Conservation (phyloP, 2,888 invertebrate genomes). For the Melinaea marsaeus region DNA sequence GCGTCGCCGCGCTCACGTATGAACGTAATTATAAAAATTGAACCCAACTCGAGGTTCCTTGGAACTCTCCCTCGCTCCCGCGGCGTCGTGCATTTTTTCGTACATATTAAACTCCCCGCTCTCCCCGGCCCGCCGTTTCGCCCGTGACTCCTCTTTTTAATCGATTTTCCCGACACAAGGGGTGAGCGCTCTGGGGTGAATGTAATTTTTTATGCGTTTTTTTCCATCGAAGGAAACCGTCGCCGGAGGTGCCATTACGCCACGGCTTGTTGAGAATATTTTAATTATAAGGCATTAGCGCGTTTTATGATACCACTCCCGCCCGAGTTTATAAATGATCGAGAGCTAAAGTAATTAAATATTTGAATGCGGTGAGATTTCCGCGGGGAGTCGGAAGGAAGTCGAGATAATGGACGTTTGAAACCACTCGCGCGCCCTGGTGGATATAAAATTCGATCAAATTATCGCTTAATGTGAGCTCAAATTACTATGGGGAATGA, state of each 20-base stretch:
- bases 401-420: constrained; percentile 64
- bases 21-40: constrained; percentile 79
- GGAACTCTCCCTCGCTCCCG: constrained; percentile 70
- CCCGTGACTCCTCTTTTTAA: constrained; percentile 78
- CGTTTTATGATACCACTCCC: constrained; percentile 77
- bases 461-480: constrained; percentile 73
- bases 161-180: constrained; percentile 78
- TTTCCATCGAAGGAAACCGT: constrained; percentile 71
- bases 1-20: constrained; percentile 73
- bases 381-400: constrained; percentile 64
- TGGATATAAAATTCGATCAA: constrained; percentile 75
- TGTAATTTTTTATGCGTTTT: constrained; percentile 79
- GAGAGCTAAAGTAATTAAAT: constrained; percentile 76
- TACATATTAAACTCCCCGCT: constrained; percentile 75
- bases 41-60: constrained; percentile 70
- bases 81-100: constrained; percentile 77
- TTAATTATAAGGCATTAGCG: constrained; percentile 79
- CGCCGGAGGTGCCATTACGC: constrained; percentile 78
- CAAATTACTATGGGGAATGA: constrained; percentile 54
- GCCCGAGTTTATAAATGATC: constrained; percentile 75
- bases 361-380: constrained; percentile 77
- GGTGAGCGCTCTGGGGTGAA: constrained; percentile 78
- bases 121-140: constrained; percentile 57
- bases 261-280: constrained; percentile 79
- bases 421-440: constrained; percentile 61